phyloP scores from a whole-genome alignment of 2,888 invertebrate species.

The Andrena fulva region DNA sequence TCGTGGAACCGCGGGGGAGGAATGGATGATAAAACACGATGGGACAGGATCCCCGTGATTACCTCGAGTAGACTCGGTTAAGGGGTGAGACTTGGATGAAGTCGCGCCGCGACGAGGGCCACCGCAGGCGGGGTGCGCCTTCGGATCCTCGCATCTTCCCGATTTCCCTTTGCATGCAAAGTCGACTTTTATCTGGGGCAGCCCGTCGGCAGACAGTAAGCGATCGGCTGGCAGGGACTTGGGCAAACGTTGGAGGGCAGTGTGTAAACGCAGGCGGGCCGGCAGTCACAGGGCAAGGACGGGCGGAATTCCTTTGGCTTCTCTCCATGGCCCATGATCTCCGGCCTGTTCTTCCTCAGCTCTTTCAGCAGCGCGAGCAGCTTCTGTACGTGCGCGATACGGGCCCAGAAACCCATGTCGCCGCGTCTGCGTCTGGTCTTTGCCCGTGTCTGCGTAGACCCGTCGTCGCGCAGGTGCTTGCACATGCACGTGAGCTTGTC shows the following conservation, averaged over 20 bases:
- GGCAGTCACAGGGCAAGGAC: conserved; percentile 16
- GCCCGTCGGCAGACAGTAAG: conserved; percentile 32
- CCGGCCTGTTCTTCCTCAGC: conserved; percentile 34
- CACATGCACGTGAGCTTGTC: conserved; percentile 60
- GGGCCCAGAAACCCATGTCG: not conserved
- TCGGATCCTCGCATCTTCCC: not conserved
- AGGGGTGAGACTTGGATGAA: not conserved
- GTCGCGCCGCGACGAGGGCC: not conserved
- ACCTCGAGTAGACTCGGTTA: conserved; percentile 30
- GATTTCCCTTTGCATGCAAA: conserved; percentile 46
- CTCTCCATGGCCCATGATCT: conserved; percentile 11
- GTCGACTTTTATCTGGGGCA: conserved; percentile 16
- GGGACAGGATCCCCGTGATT: conserved; percentile 48
- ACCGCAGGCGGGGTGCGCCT: conserved; percentile 1
- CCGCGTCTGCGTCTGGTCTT: conserved; percentile 21
- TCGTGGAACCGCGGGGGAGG: conserved; percentile 46
- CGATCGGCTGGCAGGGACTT: conserved; percentile 16
- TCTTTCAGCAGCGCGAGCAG: conserved; percentile 39
- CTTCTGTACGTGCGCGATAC: not conserved
- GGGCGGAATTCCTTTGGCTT: conserved; percentile 14
- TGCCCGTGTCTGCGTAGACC: conserved; percentile 13
- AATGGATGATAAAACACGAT: conserved; percentile 54
- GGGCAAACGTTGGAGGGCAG: conserved; percentile 38
- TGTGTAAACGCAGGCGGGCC: conserved; percentile 20
- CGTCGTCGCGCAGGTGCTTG: not conserved